Evolutionary conservation across 1,140 invertebrate genomes (phyloP), one percentile per base, ranked within the genome.

Genomic region (Holcopasites calliopsidis): DNA sequence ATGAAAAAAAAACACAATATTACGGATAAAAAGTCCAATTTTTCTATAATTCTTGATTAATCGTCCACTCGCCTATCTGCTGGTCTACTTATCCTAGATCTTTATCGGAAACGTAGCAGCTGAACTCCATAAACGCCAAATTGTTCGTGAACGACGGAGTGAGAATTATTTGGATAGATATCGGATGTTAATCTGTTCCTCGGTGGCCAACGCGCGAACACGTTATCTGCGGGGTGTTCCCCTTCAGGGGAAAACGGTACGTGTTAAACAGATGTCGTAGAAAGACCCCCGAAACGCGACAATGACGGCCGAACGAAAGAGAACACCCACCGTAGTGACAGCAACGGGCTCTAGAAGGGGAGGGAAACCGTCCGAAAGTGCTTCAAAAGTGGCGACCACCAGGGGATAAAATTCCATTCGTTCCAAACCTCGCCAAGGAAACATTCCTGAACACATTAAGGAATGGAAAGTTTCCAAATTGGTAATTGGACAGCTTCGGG

Each of bases 191-290:
- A 69, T 75, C 55, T 62, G 55, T 21, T 55, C 42, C n/a, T 11
- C 28, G 11, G 10, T 10, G 18, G 35, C 16, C n/a, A 38, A 7
- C 40, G 2, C 21, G 21, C 54, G 21, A 57, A 35, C 40, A 44
- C n/a, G n/a, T 21, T 60, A 70, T 70, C 55, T 33, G 54, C 33
- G 55, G 44, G n/a, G n/a, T n/a, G n/a, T n/a, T 26, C 61, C 55
- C 57, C 21, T 62, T 70, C 18, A 28, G 23, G 57, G 66, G n/a
- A 68, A 78, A 78, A 31, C 18, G 49, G 64, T 77, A 4, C 83
- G 77, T 83, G 81, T 77, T 83, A 77, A 83, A 83, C 82, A 83
- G 82, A 84, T 84, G 82, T 83, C 23, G 55, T 31, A 26, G 44
- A 31, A 80, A 28, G 49, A n/a, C n/a, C 21, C 28, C 40, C 52